These are phyloP conservation scores for Drosophila littoralis DNA, from an alignment of 1,140 invertebrate genomes.

Conservation along the genomic window DNA sequence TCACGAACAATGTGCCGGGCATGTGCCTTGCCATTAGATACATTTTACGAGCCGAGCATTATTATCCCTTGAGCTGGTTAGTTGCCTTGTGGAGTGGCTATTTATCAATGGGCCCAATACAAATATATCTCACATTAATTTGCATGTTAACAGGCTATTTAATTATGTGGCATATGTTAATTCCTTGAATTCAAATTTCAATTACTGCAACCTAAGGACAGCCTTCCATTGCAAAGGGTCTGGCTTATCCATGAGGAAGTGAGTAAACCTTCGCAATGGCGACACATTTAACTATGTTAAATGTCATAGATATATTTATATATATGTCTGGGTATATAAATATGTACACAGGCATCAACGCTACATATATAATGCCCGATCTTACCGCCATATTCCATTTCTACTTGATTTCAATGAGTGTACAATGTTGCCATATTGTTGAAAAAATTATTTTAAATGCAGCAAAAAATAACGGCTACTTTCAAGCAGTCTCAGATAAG, in stretches of 20 bases:
- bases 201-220: too few relatives aligned
- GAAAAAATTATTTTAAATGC: background rate
- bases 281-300: too few relatives aligned
- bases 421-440: constrained; percentile 13
- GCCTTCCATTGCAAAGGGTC: too few relatives aligned
- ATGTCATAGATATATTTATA: too few relatives aligned
- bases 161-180: background rate
- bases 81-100: constrained; percentile 7
- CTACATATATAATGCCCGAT: background rate
- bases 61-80: constrained; percentile 55
- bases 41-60: constrained; percentile 4
- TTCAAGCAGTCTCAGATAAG: background rate
- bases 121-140: background rate
- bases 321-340: too few relatives aligned
- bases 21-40: constrained; percentile 36
- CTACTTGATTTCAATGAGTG: too few relatives aligned
- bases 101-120: background rate
- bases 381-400: background rate
- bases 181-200: too few relatives aligned
- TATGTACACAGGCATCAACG: too few relatives aligned
- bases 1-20: constrained; percentile 56
- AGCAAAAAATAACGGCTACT: background rate
- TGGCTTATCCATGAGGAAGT: too few relatives aligned
- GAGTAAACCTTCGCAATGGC: too few relatives aligned
- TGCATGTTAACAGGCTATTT: background rate